Percentiles rank a stretch among this genome's conserved stretches.
These are phyloP conservation scores for Schizaphis graminum DNA, from an alignment of 2,888 invertebrate genomes.

Conservation along the genomic window DNA sequence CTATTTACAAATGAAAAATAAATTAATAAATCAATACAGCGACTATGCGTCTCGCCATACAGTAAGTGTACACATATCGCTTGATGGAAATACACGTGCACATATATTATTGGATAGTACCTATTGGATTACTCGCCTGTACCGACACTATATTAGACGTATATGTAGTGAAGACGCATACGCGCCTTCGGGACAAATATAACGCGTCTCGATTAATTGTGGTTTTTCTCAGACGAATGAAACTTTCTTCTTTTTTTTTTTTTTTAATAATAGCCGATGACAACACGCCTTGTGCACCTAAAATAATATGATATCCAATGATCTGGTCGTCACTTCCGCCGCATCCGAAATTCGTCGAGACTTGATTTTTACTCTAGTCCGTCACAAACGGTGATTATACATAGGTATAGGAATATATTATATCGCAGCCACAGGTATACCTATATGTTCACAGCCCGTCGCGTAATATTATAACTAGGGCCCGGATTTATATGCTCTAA, in stretches of 20 bases:
- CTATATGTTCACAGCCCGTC: not conserved
- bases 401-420: not conserved
- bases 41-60: not conserved
- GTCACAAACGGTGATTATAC: not conserved
- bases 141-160: not conserved
- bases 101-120: not conserved
- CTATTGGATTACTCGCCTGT: not conserved
- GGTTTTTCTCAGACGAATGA: constrained; percentile 38
- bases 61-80: not conserved
- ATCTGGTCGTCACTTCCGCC: not conserved
- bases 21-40: constrained; percentile 14
- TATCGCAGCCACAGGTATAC: not conserved
- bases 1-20: not conserved
- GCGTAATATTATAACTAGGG: no score
- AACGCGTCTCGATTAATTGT: constrained; percentile 39
- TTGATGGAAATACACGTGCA: not conserved
- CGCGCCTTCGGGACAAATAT: constrained; percentile 24
- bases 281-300: not conserved
- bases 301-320: not conserved
- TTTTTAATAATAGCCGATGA: not conserved
- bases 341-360: not conserved
- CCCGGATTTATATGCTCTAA: no score
- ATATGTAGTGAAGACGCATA: not conserved
- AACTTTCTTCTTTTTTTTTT: constrained; percentile 9
- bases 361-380: not conserved